These are phyloP conservation scores for Germaria angustata DNA, from an alignment of 2,888 invertebrate species.

Conservation along the genomic window DNA sequence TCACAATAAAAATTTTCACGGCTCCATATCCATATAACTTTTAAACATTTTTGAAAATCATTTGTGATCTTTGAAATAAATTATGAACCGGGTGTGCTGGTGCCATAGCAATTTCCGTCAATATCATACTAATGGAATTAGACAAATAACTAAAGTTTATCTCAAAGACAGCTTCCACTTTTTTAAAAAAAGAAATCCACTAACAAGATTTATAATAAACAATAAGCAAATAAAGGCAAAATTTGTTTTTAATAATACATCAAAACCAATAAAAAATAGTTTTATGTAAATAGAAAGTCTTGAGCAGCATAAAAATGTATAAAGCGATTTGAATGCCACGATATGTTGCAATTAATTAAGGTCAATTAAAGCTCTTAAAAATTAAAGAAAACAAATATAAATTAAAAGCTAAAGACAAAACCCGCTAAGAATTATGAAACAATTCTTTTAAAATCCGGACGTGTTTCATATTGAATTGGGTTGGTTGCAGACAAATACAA, in stretches of 20 bases:
- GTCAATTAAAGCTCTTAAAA: slow-evolving; percentile 49
- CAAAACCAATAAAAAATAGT: not conserved
- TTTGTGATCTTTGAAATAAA: not conserved
- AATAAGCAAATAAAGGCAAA: not conserved
- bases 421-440: not conserved
- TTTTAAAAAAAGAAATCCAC: slow-evolving; percentile 24
- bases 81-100: not conserved
- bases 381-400: slow-evolving; percentile 26
- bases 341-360: slow-evolving; percentile 60
- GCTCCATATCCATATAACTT: too few species aligned
- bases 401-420: not conserved
- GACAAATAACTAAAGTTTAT: slow-evolving; percentile 53
- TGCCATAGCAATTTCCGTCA: slow-evolving; percentile 6
- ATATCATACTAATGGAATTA: slow-evolving; percentile 48
- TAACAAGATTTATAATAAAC: not conserved
- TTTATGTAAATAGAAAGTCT: slow-evolving; percentile 34
- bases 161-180: slow-evolving; percentile 29
- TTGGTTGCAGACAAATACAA: too few species aligned
- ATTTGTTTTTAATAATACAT: not conserved
- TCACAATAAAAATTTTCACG: too few species aligned
- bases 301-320: not conserved
- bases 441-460: not conserved
- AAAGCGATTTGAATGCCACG: slow-evolving; percentile 55
- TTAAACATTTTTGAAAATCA: too few species aligned
- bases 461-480: too few species aligned